A percentile compares a stretch with the other conserved stretches of the same genome.
These are phyloP conservation scores for Litoditis marina DNA, from an alignment of 2,888 invertebrate species.

Conservation along the genomic window DNA sequence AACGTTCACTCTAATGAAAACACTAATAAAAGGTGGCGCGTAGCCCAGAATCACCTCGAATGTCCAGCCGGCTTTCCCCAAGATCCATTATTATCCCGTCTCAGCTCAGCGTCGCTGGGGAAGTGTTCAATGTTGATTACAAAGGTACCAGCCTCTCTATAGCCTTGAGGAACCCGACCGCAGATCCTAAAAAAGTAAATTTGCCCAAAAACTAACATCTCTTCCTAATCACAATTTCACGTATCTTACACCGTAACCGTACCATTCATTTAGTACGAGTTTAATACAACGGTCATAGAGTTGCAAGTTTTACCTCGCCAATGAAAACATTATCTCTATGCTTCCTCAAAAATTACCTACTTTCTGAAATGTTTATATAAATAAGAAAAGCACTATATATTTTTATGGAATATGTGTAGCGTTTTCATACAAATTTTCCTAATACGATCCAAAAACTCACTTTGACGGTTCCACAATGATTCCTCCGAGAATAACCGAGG, in stretches of 20 bases:
- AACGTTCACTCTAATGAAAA: too few relatives aligned
- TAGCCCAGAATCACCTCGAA: slow-evolving; percentile 12
- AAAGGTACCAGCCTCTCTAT: slow-evolving; percentile 40
- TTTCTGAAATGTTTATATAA: neutral
- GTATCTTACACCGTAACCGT: too few relatives aligned
- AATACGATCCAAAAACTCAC: slow-evolving; percentile 3
- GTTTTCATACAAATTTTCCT: neutral
- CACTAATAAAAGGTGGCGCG: too few relatives aligned
- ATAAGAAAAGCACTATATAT: neutral
- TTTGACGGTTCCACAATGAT: slow-evolving; percentile 22
- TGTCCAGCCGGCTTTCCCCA: slow-evolving; percentile 47
- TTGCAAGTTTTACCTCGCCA: neutral
- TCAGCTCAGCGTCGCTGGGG: slow-evolving; percentile 15
- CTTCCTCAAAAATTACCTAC: neutral
- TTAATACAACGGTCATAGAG: neutral
- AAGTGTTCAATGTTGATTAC: slow-evolving; percentile 33
- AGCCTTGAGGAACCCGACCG: slow-evolving; percentile 36
- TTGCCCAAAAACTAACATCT: too few relatives aligned
- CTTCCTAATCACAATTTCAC: too few relatives aligned
- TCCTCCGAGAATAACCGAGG: slow-evolving; percentile 40
- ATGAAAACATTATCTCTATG: neutral
- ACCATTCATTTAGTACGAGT: neutral
- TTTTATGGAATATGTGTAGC: neutral
- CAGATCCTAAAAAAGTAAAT: slow-evolving; percentile 27
- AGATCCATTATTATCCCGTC: slow-evolving; percentile 43